These are phyloP conservation scores for Hydrocynus forskahlii DNA, from an alignment of 2,797 vertebrate genomes.

Conservation along the genomic window DNA sequence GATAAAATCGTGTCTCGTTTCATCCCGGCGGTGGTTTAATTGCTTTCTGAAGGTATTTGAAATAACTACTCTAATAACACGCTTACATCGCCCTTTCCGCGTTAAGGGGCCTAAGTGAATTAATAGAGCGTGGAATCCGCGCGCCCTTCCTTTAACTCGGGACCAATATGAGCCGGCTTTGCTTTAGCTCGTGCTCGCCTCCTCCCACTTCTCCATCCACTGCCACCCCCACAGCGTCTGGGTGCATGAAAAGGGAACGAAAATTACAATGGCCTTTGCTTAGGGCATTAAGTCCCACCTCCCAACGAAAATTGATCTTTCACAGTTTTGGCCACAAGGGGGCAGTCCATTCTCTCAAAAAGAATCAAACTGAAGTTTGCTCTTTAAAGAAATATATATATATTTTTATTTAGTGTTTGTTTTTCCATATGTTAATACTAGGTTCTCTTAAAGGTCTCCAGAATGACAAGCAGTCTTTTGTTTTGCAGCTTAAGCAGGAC, in stretches of 20 bases:
- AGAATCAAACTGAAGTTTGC: too few species aligned
- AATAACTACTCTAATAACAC: constrained; percentile 77
- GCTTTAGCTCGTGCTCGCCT: constrained; percentile 35
- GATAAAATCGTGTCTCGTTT: constrained; percentile 80
- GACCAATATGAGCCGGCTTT: constrained; percentile 64
- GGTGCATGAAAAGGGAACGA: constrained; percentile 67
- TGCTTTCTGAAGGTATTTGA: constrained; percentile 77
- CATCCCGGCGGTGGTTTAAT: constrained; percentile 80
- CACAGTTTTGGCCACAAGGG: constrained; percentile 66
- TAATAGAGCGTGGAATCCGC: constrained; percentile 76
- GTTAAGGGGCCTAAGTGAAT: constrained; percentile 73
- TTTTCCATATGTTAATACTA: background rate
- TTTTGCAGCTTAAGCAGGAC: constrained; percentile 87
- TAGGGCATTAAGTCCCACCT: constrained; percentile 46
- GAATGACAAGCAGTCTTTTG: constrained; percentile 31
- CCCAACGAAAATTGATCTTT: constrained; percentile 26
- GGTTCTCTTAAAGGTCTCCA: background rate
- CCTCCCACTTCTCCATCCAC: constrained; percentile 37
- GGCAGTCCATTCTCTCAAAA: constrained; percentile 64
- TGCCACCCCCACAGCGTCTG: constrained; percentile 49
- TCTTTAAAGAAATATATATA: too few species aligned
- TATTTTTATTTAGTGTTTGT: too few species aligned
- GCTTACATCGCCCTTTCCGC: constrained; percentile 73
- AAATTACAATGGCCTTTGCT: constrained; percentile 62
- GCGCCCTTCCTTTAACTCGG: constrained; percentile 59